Evolutionary conservation across 2,797 vertebrate genomes (phyloP).

Genomic region (Cryptoblepharus egeriae): DNA sequence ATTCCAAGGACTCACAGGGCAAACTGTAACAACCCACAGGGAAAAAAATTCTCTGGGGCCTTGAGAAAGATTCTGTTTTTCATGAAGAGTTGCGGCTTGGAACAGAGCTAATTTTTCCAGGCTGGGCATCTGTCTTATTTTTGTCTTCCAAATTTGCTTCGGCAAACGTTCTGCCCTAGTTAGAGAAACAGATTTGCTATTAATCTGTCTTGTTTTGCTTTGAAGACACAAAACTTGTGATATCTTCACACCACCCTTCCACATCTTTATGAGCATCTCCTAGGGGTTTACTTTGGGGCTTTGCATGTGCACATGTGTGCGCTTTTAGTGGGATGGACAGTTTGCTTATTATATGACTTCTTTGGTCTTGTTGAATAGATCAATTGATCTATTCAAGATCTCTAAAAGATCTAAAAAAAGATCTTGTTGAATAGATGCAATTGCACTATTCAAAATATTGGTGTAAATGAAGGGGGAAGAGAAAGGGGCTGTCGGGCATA

Average conservation of each 20-base stretch:
- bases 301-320: neutral
- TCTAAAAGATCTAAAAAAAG: too few species aligned
- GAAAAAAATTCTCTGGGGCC: neutral
- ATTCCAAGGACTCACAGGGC: neutral
- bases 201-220: neutral
- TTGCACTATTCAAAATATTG: neutral
- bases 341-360: neutral
- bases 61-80: slow-evolving; percentile 15
- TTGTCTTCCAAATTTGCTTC: neutral
- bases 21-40: neutral
- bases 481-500: neutral
- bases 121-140: neutral
- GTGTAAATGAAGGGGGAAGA: too few species aligned
- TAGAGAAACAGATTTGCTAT: neutral
- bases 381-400: neutral
- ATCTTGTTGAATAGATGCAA: neutral
- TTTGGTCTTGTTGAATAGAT: neutral
- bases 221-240: neutral
- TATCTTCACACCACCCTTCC: neutral
- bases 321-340: neutral
- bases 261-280: too few species aligned
- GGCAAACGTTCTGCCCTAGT: neutral
- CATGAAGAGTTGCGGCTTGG: slow-evolving; percentile 22
- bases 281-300: too few species aligned
- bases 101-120: slow-evolving; percentile 25